Percentiles rank a stretch among this genome's conserved stretches.
phyloP scores from a whole-genome alignment of 2,888 invertebrate species.

The Cephalotes varians region DNA sequence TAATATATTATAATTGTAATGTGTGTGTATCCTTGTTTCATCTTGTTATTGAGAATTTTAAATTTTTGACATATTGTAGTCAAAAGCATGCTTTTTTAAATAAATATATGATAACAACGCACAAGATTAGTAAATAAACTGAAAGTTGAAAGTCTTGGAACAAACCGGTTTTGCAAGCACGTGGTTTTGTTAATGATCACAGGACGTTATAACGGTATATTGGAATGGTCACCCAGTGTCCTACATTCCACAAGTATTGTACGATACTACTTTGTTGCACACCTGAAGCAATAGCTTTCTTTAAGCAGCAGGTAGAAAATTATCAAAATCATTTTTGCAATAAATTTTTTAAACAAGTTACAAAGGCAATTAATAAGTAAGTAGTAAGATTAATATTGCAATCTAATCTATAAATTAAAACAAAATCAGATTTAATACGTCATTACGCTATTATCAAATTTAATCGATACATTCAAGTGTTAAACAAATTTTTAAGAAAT shows the following conservation, averaged over 20 bases:
- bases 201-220: constrained; percentile 84
- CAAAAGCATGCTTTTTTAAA: neutral
- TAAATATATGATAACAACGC: neutral
- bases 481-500: neutral
- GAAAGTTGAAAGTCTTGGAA: constrained; percentile 62
- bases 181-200: constrained; percentile 66
- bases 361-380: neutral
- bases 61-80: neutral
- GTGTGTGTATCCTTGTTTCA: neutral
- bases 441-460: neutral
- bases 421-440: neutral
- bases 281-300: constrained; percentile 59
- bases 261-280: constrained; percentile 3
- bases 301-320: neutral
- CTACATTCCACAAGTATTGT: constrained; percentile 79
- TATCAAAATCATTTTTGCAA: neutral
- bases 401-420: neutral
- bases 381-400: neutral
- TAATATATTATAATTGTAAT: neutral
- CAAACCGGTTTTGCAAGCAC: constrained; percentile 49
- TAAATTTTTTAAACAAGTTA: neutral
- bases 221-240: constrained; percentile 83
- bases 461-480: neutral
- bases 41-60: neutral
- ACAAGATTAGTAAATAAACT: constrained; percentile 30